Percentiles rank a stretch among this genome's conserved stretches.
phyloP scores from a whole-genome alignment of 2,797 vertebrate species.

The Philypnodon macrostomus region DNA sequence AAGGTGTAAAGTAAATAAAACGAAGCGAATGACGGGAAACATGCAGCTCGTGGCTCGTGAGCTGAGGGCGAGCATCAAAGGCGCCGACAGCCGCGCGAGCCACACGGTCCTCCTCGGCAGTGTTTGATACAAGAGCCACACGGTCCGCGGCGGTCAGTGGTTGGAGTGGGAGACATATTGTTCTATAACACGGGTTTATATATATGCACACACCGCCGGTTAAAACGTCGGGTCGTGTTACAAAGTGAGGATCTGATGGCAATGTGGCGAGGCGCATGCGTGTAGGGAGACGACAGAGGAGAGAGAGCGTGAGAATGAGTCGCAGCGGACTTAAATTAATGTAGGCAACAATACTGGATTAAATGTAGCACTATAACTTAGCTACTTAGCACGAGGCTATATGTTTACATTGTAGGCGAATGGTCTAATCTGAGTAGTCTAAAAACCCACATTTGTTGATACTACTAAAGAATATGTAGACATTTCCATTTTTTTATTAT shows the following conservation, averaged over 20 bases:
- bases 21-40: conserved; percentile 33
- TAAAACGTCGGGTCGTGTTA: conserved; percentile 26
- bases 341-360: background rate
- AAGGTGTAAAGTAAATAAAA: conserved; percentile 39
- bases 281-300: conserved; percentile 23
- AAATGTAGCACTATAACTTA: too few species aligned
- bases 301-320: conserved; percentile 52
- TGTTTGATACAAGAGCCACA: conserved; percentile 21
- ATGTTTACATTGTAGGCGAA: too few species aligned
- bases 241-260: conserved; percentile 40
- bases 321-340: conserved; percentile 23
- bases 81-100: background rate
- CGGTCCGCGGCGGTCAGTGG: conserved; percentile 7
- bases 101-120: conserved; percentile 13
- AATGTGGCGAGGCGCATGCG: conserved; percentile 62
- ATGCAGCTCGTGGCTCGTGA: conserved; percentile 43
- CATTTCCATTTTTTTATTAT: too few species aligned
- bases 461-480: too few species aligned
- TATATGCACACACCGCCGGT: conserved; percentile 11
- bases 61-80: conserved; percentile 8
- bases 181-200: too few species aligned
- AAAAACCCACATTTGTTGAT: too few species aligned
- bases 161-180: too few species aligned
- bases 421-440: too few species aligned
- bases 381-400: too few species aligned